Conservation (phyloP, 2,797 vertebrate genomes). For the Myotis planiceps region DNA sequence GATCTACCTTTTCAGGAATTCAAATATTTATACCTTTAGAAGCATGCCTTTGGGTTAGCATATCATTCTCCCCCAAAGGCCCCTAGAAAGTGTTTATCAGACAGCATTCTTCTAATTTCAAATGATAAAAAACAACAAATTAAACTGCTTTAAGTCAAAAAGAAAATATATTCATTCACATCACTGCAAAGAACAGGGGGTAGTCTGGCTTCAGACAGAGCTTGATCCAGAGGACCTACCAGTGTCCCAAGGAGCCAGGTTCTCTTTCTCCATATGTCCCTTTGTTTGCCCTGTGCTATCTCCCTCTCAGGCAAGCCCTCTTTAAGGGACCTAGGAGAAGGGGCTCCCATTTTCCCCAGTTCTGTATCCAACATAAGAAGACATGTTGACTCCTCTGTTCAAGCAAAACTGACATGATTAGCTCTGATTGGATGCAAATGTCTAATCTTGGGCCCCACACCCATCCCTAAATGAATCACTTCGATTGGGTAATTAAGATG, state of each 20-base stretch:
- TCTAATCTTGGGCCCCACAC: not conserved
- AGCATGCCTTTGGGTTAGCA: not conserved
- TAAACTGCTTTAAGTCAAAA: not conserved
- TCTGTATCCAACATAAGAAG: not conserved
- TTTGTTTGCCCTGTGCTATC: not conserved
- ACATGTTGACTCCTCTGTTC: not conserved
- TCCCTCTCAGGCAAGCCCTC: not conserved
- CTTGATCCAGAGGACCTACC: not conserved
- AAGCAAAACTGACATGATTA: not conserved
- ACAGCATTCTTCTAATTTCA: not conserved
- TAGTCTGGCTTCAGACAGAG: not conserved
- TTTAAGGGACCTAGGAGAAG: not conserved
- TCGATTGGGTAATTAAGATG: not conserved
- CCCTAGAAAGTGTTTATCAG: not conserved
- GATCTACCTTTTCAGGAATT: not conserved
- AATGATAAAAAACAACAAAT: slow-evolving; percentile 6
- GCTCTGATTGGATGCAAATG: not conserved
- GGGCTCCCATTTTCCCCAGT: not conserved
- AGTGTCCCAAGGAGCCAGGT: not conserved
- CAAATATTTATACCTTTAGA: not conserved
- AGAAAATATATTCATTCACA: not conserved
- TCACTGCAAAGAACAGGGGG: not conserved
- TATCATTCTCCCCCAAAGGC: not conserved
- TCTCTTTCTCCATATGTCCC: not conserved
- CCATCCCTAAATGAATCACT: not conserved